phyloP scores from a whole-genome alignment of 2,797 vertebrate species.

The Thripadectes ignobilis region DNA sequence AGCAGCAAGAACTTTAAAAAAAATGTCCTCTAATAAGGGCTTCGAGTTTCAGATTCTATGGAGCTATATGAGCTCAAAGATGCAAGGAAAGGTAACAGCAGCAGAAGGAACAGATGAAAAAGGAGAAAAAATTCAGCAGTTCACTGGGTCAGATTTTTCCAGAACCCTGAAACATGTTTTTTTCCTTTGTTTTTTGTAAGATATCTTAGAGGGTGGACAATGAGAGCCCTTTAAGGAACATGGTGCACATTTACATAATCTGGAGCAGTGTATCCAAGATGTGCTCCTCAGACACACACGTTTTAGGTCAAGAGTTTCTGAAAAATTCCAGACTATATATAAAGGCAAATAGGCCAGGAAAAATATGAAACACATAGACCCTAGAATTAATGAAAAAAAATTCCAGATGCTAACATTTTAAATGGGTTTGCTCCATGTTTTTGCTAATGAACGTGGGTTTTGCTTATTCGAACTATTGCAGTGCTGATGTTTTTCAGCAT shows the following conservation, averaged over 20 bases:
- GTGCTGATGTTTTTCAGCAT: not conserved
- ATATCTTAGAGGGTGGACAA: not conserved
- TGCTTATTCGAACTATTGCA: not conserved
- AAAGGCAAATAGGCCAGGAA: not conserved
- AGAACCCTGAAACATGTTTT: not conserved
- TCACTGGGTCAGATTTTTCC: slow-evolving; percentile 25
- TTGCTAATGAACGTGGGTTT: not conserved
- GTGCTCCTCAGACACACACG: not conserved
- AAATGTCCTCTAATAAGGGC: slow-evolving; percentile 73
- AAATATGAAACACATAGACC: not conserved
- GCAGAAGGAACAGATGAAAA: slow-evolving; percentile 53
- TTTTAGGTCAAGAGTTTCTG: slow-evolving; percentile 57
- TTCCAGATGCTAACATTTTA: not conserved
- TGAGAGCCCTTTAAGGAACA: not conserved
- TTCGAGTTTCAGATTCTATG: slow-evolving; percentile 75
- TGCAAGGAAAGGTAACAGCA: not conserved
- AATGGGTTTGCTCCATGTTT: not conserved
- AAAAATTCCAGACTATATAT: slow-evolving; percentile 38
- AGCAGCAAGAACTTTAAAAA: slow-evolving; percentile 71
- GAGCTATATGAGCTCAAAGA: slow-evolving; percentile 67
- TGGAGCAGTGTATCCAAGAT: not conserved
- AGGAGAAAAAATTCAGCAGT: not conserved
- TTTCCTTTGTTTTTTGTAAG: not conserved
- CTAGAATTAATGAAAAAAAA: not conserved
- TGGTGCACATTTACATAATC: not conserved